A percentile compares a stretch with the other conserved stretches of the same genome.
Conservation (phyloP, 64 coral and sea anemone genomes). For the Cladopsammia gracilis region DNA sequence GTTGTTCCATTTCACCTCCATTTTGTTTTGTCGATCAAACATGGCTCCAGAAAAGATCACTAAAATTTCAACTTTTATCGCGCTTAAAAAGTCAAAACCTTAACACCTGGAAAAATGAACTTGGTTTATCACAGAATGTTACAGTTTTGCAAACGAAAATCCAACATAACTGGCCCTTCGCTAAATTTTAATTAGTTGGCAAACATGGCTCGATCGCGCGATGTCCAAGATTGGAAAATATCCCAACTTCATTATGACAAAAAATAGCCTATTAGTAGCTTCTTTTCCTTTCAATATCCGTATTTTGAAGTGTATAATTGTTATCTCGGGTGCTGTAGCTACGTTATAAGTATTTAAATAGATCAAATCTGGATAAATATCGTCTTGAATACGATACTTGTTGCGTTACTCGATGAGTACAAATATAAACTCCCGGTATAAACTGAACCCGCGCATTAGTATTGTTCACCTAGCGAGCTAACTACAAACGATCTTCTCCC, state of each 20-base stretch:
- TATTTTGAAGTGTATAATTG: background rate
- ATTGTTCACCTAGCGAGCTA: background rate
- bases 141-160: background rate
- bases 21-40: conserved; percentile 27
- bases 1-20: conserved; percentile 49
- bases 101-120: background rate
- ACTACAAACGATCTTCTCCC: background rate
- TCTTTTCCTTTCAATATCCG: background rate
- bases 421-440: background rate
- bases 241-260: background rate
- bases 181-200: background rate
- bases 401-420: conserved; percentile 37
- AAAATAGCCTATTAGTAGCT: background rate
- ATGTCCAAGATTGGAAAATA: background rate
- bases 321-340: background rate
- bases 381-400: background rate
- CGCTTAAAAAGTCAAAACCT: background rate
- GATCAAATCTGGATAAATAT: background rate
- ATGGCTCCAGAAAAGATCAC: background rate
- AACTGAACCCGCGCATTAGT: background rate
- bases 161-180: background rate
- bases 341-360: background rate
- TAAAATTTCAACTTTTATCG: background rate
- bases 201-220: background rate
- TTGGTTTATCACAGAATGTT: background rate